Conservation (phyloP, 2,113 vertebrate genomes). For the Halichoeres trimaculatus region DNA sequence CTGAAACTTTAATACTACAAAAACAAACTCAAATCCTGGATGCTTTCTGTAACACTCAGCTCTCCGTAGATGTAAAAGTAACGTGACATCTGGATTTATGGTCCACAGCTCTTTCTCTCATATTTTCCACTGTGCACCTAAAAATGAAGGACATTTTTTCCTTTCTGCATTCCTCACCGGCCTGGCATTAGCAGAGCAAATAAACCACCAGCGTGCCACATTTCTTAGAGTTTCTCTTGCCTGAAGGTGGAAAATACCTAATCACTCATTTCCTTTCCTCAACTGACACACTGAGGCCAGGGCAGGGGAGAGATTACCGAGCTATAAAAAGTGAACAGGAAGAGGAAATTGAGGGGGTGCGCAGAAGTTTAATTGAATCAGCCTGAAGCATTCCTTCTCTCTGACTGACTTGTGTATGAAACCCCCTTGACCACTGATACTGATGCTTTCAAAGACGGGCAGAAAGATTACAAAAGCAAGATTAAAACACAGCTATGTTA, state of each 20-base stretch:
- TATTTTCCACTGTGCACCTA: constrained; percentile 50
- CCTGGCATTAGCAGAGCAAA: constrained; percentile 74
- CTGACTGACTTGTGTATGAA: neutral
- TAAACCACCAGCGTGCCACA: constrained; percentile 52
- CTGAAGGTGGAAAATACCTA: constrained; percentile 59
- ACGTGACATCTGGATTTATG: constrained; percentile 21
- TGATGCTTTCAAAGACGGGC: neutral
- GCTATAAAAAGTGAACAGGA: constrained; percentile 57
- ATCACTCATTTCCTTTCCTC: constrained; percentile 75
- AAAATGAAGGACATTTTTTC: neutral
- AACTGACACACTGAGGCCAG: constrained; percentile 31
- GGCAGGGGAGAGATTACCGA: constrained; percentile 52
- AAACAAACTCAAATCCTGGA: neutral
- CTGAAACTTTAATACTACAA: neutral
- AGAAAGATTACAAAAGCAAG: neutral
- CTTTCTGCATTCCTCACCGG: constrained; percentile 59
- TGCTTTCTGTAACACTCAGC: neutral
- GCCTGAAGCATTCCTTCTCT: constrained; percentile 9
- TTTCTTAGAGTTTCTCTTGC: constrained; percentile 49
- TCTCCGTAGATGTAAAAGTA: neutral
- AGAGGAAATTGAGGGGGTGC: constrained; percentile 43
- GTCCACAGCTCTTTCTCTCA: constrained; percentile 4
- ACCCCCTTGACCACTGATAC: neutral
- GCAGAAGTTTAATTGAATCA: constrained; percentile 31
- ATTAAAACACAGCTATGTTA: neutral